Evolutionary conservation across 2,888 invertebrate genomes (phyloP), one percentile per base, ranked within the genome.

Genomic region (Meteorus cinctellus): DNA sequence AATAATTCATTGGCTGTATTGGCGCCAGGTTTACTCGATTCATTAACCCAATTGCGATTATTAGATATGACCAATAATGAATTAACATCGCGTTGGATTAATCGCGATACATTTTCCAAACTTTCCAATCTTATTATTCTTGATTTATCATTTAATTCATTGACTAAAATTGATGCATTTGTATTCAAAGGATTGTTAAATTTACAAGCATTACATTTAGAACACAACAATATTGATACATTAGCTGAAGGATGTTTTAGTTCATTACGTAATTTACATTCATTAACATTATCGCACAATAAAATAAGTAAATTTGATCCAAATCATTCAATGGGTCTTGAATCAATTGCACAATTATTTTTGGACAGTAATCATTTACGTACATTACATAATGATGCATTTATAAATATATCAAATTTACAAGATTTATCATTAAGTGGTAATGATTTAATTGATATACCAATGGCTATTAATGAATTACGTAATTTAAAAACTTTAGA

Each of bases 1-100:
- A 96, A 96, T 86, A 96, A 96, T 87, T 94, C 95, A 10, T 87
- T 96, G 59, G 92, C 93, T 81, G 94, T 94, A 4, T 91, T 96
- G 69, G 95, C 95, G 14, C 94, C 95, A 14, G 95, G 94, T 60
- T 90, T 96, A 48, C 90, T 96, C 75, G 94, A 94, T 88, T 94
- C 93, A 77, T 90, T 96, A 78, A 93, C 94, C 84, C 94, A 95
- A 86, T 89, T 96, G 76, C 93, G 94, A 89, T 92, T 93, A 83
- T 90, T 96, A 80, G 95, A 96, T 89, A 90, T 96, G 84, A 94
- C 94, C 65, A 91, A 91, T 77, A 96, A 96, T 88, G 93, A 94
- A 85, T 90, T 96, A 82, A 94, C 94, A n/a, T 95, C 94, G 85
- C 93, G 93, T 81, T 95, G 94, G 94, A 93, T 96, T 69, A 94